Percentiles rank a stretch among this genome's conserved stretches.
phyloP scores from a whole-genome alignment of 2,888 invertebrate genomes.

The Ophion costatus region DNA sequence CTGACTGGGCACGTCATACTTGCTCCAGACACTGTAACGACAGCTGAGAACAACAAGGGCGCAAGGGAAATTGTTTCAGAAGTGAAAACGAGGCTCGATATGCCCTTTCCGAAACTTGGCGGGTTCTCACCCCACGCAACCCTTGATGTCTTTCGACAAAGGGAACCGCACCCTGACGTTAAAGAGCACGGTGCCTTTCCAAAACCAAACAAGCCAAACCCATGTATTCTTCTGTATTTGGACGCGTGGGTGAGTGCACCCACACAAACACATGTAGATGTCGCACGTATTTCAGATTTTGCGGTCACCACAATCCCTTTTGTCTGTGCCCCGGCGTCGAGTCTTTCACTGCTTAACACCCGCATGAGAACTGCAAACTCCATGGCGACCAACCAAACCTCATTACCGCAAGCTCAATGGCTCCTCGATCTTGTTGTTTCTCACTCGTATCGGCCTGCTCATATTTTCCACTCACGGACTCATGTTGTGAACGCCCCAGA shows the following conservation, averaged over 20 bases:
- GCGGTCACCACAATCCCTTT: constrained; percentile 18
- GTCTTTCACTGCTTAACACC: constrained; percentile 29
- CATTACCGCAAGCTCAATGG: constrained; percentile 52
- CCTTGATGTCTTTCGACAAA: constrained; percentile 43
- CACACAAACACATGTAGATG: not conserved
- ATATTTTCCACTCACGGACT: constrained; percentile 11
- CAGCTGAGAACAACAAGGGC: constrained; percentile 1
- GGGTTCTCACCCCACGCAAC: not conserved
- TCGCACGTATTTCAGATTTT: constrained; percentile 19
- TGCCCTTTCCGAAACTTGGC: not conserved
- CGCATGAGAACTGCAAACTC: constrained; percentile 11
- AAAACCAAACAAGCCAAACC: constrained; percentile 47
- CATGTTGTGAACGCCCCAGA: not conserved
- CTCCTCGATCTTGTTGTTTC: constrained; percentile 13
- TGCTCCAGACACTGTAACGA: constrained; percentile 9
- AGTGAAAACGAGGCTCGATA: not conserved
- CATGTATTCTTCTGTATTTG: constrained; percentile 1
- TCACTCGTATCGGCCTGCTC: not conserved
- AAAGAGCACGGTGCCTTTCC: constrained; percentile 38
- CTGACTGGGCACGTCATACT: constrained; percentile 35
- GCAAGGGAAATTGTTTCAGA: not conserved
- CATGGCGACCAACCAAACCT: constrained; percentile 18
- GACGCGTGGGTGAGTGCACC: not conserved
- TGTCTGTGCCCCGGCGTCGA: constrained; percentile 7
- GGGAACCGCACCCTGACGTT: constrained; percentile 60